phyloP scores from a whole-genome alignment of 1,140 invertebrate genomes.

The Drosophila carrolli region DNA sequence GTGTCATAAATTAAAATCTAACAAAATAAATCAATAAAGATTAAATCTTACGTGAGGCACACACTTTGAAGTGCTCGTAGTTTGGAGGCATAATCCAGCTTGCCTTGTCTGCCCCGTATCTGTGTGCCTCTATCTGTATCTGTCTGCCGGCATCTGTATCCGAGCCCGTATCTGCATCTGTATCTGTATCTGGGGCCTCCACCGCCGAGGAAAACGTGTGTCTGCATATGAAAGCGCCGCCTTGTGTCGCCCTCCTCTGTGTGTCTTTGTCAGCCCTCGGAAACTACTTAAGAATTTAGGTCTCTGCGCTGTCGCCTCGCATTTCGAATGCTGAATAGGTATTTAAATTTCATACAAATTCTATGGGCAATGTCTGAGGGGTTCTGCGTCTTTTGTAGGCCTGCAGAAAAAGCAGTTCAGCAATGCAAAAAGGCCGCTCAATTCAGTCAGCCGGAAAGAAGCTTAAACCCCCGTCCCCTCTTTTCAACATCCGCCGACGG shows the following conservation, averaged over 20 bases:
- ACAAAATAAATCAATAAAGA: slow-evolving; percentile 83
- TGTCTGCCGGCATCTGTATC: slow-evolving; percentile 33
- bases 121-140: slow-evolving; percentile 28
- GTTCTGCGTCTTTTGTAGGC: slow-evolving; percentile 52
- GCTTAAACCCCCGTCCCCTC: slow-evolving; percentile 54
- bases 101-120: slow-evolving; percentile 45
- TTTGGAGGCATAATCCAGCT: slow-evolving; percentile 71
- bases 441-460: slow-evolving; percentile 67
- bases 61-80: slow-evolving; percentile 35
- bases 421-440: slow-evolving; percentile 69
- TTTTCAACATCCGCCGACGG: slow-evolving; percentile 58
- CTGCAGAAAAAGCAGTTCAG: slow-evolving; percentile 58
- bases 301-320: slow-evolving; percentile 79
- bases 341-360: slow-evolving; percentile 84
- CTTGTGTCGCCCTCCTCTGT: slow-evolving; percentile 46
- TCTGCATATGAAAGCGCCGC: slow-evolving; percentile 70
- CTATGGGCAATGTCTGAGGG: slow-evolving; percentile 70
- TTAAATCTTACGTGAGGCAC: slow-evolving; percentile 75
- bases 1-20: slow-evolving; percentile 83
- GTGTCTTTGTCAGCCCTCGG: slow-evolving; percentile 65
- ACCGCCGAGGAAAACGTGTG: slow-evolving; percentile 70
- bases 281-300: slow-evolving; percentile 83
- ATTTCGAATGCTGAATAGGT: slow-evolving; percentile 82
- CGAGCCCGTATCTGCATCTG: slow-evolving; percentile 34
- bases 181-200: slow-evolving; percentile 60